Percentiles rank a stretch among this genome's conserved stretches.
Conservation (phyloP, 2,113 vertebrate species). For the Parotia lawesii region DNA sequence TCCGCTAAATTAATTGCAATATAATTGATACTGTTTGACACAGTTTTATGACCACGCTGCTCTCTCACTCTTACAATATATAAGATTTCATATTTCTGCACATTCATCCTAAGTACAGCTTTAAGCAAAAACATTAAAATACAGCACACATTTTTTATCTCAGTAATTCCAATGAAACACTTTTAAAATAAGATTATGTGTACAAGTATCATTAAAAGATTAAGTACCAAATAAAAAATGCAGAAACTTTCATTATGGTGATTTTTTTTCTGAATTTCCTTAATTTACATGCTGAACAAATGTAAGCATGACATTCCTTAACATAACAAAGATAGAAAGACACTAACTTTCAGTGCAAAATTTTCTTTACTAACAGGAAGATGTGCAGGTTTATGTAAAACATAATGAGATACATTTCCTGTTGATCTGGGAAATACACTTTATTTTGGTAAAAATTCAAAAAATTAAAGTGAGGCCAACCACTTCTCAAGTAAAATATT, state of each 20-base stretch:
- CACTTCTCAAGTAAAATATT: background rate
- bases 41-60: slow-evolving; percentile 8
- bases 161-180: slow-evolving; percentile 33
- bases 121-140: slow-evolving; percentile 13
- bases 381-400: background rate
- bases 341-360: background rate
- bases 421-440: background rate
- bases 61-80: background rate
- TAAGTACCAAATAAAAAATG: background rate
- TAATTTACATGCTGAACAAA: background rate
- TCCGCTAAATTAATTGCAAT: slow-evolving; percentile 44
- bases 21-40: slow-evolving; percentile 43
- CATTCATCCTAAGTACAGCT: background rate
- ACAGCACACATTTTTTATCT: background rate
- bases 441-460: background rate
- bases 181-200: background rate
- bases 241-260: background rate
- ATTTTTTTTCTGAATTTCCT: background rate
- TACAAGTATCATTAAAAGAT: background rate
- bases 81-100: background rate
- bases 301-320: background rate
- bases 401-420: background rate
- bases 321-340: background rate
- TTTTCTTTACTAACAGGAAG: background rate
- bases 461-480: background rate